phyloP scores from a whole-genome alignment of 2,888 invertebrate genomes.

The Scaptomyza tumidula region DNA sequence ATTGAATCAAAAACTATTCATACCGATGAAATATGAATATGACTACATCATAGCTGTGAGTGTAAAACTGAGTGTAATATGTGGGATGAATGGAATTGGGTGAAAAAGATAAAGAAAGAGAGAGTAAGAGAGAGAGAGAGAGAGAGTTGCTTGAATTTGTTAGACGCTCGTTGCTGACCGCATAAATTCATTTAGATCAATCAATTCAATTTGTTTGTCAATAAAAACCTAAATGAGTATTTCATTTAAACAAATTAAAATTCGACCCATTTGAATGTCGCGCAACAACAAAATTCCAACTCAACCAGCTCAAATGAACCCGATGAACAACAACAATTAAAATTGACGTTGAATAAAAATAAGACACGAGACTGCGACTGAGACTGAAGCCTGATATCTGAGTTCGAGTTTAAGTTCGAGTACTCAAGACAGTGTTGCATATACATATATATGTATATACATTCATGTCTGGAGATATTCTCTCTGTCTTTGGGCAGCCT shows the following conservation, averaged over 20 bases:
- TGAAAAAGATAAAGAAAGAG: neutral
- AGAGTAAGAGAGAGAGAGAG: no score
- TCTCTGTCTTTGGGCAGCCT: conserved; percentile 38
- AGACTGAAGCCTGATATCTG: conserved; percentile 55
- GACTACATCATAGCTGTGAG: conserved; percentile 6
- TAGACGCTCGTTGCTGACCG: conserved; percentile 62
- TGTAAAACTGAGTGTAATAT: conserved; percentile 3
- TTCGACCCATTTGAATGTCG: conserved; percentile 82
- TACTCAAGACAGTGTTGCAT: conserved; percentile 14
- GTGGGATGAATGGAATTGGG: no score
- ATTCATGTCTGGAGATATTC: conserved; percentile 6
- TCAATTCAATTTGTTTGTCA: conserved; percentile 85
- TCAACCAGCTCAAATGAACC: conserved; percentile 48
- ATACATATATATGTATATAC: neutral
- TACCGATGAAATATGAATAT: neutral
- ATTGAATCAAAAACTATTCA: conserved; percentile 9
- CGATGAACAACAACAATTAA: conserved; percentile 68
- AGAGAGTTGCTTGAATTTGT: conserved; percentile 15
- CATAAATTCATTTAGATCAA: conserved; percentile 85
- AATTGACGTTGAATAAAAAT: conserved; percentile 67
- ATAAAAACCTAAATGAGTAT: conserved; percentile 84
- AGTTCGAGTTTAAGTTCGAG: conserved; percentile 14
- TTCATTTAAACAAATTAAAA: conserved; percentile 85
- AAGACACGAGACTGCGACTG: conserved; percentile 19
- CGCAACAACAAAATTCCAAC: conserved; percentile 68